Conservation (phyloP, 2,888 invertebrate genomes). For the Galeruca laticollis region DNA sequence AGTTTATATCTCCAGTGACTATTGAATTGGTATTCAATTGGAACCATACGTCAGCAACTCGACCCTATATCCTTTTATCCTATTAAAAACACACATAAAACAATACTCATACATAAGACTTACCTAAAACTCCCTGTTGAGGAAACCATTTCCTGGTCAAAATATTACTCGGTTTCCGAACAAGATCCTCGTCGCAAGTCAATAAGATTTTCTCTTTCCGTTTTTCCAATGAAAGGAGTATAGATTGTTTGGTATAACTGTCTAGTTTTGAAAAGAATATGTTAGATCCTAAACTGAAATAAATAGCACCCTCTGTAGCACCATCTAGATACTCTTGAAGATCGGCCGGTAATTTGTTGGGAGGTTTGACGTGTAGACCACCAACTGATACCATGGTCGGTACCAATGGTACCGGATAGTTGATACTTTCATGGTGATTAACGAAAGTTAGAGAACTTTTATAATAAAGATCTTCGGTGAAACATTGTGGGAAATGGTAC, state of each 20-base stretch:
- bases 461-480: constrained; percentile 51
- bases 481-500: constrained; percentile 53
- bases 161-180: constrained; percentile 72
- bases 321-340: constrained; percentile 50
- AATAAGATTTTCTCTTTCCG: constrained; percentile 76
- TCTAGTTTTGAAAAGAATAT: constrained; percentile 70
- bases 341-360: constrained; percentile 52
- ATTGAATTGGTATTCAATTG: no score
- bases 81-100: no score
- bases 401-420: constrained; percentile 67
- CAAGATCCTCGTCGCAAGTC: constrained; percentile 75
- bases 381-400: constrained; percentile 72
- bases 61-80: no score
- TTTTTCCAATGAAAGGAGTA: constrained; percentile 71
- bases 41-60: no score
- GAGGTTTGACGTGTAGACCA: constrained; percentile 66
- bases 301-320: constrained; percentile 64
- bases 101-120: no score
- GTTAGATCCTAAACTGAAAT: constrained; percentile 74
- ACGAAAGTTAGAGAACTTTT: constrained; percentile 57
- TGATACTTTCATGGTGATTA: constrained; percentile 68
- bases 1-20: no score
- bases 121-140: constrained; percentile 66
- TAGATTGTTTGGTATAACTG: constrained; percentile 66
- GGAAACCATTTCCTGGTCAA: constrained; percentile 76